Conservation (phyloP, 2,888 invertebrate genomes). For the Drosophila nr. perissopoda region DNA sequence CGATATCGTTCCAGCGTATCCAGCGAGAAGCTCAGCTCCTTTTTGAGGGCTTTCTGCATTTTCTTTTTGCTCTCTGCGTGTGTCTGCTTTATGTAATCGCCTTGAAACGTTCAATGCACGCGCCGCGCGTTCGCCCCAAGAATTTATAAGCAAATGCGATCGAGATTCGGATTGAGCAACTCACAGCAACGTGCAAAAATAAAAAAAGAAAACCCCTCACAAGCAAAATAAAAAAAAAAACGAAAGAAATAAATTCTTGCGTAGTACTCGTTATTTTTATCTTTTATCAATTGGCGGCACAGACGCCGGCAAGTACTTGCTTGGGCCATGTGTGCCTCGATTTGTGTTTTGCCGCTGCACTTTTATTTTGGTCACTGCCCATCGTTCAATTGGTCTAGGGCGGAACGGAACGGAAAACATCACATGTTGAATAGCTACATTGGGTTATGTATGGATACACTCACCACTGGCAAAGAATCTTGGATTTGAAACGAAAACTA, state of each 20-base stretch:
- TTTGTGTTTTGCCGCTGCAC: slow-evolving; percentile 30
- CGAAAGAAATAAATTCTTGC: slow-evolving; percentile 52
- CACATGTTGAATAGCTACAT: neutral
- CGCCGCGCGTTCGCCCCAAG: slow-evolving; percentile 62
- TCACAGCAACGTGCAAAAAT: slow-evolving; percentile 22
- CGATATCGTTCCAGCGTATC: slow-evolving; percentile 72
- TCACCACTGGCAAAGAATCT: neutral
- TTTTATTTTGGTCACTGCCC: slow-evolving; percentile 70
- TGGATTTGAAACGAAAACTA: neutral
- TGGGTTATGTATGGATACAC: neutral
- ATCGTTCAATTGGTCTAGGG: slow-evolving; percentile 48
- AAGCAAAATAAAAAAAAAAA: slow-evolving; percentile 4
- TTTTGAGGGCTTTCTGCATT: slow-evolving; percentile 71
- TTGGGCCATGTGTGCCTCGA: slow-evolving; percentile 38
- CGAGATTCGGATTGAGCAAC: slow-evolving; percentile 44
- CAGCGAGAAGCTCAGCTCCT: slow-evolving; percentile 72
- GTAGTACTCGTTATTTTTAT: slow-evolving; percentile 75
- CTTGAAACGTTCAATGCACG: slow-evolving; percentile 62
- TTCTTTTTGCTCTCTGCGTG: slow-evolving; percentile 11
- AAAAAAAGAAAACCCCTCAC: neutral
- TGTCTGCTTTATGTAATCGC: slow-evolving; percentile 75
- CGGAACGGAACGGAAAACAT: neutral
- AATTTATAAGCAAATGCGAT: slow-evolving; percentile 77
- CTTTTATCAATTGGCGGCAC: slow-evolving; percentile 77
- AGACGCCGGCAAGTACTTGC: slow-evolving; percentile 25